phyloP scores from a whole-genome alignment of 2,113 vertebrate species.

The Zootoca vivipara region DNA sequence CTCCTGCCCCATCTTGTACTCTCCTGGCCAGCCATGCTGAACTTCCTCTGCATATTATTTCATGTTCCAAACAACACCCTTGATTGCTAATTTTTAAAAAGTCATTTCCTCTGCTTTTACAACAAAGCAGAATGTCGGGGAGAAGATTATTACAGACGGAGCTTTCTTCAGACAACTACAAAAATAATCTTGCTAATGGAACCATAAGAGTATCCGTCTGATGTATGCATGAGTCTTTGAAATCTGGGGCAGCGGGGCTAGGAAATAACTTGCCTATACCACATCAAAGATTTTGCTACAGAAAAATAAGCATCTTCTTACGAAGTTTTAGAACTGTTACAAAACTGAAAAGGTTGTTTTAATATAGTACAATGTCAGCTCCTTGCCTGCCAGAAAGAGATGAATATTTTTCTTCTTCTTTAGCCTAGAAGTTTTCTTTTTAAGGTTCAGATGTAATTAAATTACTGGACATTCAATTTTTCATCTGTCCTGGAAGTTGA shows the following conservation, averaged over 20 bases:
- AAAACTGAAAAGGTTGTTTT: background rate
- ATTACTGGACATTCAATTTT: background rate
- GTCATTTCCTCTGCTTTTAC: conserved; percentile 4
- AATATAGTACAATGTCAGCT: background rate
- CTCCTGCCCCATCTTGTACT: background rate
- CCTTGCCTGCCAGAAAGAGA: background rate
- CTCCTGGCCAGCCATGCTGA: background rate
- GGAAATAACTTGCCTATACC: background rate
- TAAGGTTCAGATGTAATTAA: background rate
- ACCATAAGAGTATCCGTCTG: background rate
- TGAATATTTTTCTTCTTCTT: background rate
- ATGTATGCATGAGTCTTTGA: background rate
- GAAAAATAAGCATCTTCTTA: background rate
- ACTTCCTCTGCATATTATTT: conserved; percentile 1
- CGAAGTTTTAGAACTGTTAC: background rate
- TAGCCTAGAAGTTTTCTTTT: background rate
- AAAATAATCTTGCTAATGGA: conserved; percentile 32
- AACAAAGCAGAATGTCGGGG: conserved; percentile 17
- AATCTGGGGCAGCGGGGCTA: conserved; percentile 4
- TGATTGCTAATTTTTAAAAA: conserved; percentile 24
- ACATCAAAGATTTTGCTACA: background rate
- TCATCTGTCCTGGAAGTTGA: background rate
- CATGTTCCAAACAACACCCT: background rate
- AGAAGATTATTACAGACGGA: background rate
- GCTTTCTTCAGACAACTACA: conserved; percentile 4